These are phyloP conservation scores for Nixonia krombeini DNA, from an alignment of 1,140 invertebrate genomes.

Conservation along the genomic window DNA sequence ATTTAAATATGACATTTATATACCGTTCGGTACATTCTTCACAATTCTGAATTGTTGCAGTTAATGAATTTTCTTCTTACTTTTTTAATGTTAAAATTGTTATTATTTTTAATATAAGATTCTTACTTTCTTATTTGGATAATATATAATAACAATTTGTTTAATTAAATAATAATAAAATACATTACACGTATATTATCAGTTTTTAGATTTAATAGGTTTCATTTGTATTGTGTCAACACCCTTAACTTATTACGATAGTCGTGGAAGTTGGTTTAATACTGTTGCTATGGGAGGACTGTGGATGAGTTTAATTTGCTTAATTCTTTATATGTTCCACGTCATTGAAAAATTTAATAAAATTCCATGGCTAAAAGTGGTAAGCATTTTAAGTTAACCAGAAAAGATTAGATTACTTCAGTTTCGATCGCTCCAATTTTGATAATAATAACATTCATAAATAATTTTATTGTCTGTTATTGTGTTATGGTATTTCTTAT, in stretches of 20 bases:
- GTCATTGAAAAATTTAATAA: constrained; percentile 87
- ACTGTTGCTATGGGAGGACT: constrained; percentile 89
- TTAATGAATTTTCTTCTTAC: too few relatives aligned
- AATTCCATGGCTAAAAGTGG: constrained; percentile 90
- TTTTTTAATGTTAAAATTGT: background rate
- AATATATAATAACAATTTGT: too few relatives aligned
- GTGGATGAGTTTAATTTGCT: constrained; percentile 85
- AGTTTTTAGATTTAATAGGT: constrained; percentile 84
- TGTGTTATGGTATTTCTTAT: too few relatives aligned
- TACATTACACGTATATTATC: too few relatives aligned
- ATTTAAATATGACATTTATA: constrained; percentile 2
- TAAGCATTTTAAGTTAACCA: constrained; percentile 69
- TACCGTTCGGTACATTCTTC: background rate
- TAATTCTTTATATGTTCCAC: constrained; percentile 88
- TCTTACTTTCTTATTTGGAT: too few relatives aligned
- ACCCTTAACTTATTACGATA: constrained; percentile 64
- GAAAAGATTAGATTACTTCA: background rate
- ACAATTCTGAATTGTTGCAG: too few relatives aligned
- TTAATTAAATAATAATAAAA: too few relatives aligned
- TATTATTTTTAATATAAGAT: background rate
- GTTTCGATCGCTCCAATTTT: too few relatives aligned
- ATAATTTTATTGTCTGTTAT: constrained; percentile 17
- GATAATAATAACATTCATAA: background rate
- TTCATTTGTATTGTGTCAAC: constrained; percentile 86
- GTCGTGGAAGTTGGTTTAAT: constrained; percentile 81